Evolutionary conservation across 2,888 invertebrate genomes (phyloP).

Genomic region (Herminia tarsipennalis): DNA sequence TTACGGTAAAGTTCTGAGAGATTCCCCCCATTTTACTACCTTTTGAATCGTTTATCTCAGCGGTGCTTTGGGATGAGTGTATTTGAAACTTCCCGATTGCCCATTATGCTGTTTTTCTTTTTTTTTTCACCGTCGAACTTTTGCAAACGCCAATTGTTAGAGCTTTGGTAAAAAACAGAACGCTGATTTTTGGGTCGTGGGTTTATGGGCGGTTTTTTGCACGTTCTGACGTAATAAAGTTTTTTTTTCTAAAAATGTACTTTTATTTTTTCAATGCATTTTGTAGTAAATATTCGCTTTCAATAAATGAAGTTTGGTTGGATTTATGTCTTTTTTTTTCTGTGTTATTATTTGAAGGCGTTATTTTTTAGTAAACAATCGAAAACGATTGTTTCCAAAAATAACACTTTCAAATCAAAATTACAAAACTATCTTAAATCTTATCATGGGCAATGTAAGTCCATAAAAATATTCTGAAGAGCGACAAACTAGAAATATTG

Average conservation of each 20-base stretch:
- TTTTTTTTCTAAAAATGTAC: slow-evolving; percentile 23
- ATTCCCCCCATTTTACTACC: slow-evolving; percentile 52
- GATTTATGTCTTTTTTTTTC: slow-evolving; percentile 4
- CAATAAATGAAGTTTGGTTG: slow-evolving; percentile 22
- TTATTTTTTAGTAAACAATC: too few relatives aligned
- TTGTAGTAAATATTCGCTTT: slow-evolving; percentile 26
- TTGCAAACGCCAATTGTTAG: slow-evolving; percentile 40
- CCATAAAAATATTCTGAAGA: too few relatives aligned
- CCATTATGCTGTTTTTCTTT: slow-evolving; percentile 60
- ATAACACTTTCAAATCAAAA: too few relatives aligned
- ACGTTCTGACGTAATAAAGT: slow-evolving; percentile 37
- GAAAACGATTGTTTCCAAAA: too few relatives aligned
- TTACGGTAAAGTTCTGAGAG: slow-evolving; percentile 52
- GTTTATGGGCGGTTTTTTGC: slow-evolving; percentile 35
- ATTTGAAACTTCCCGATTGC: slow-evolving; percentile 66
- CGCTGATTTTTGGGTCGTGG: slow-evolving; percentile 38
- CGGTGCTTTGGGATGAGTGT: slow-evolving; percentile 57
- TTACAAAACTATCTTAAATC: too few relatives aligned
- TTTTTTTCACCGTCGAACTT: slow-evolving; percentile 42
- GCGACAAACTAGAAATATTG: not conserved
- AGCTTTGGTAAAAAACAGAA: slow-evolving; percentile 33
- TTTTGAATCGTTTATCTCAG: slow-evolving; percentile 62
- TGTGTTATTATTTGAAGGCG: too few relatives aligned
- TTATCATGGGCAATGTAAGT: too few relatives aligned
- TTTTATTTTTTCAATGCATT: slow-evolving; percentile 20